A percentile compares a stretch with the other conserved stretches of the same genome.
Conservation (phyloP, 2,888 invertebrate genomes). For the Pheosia gnoma region DNA sequence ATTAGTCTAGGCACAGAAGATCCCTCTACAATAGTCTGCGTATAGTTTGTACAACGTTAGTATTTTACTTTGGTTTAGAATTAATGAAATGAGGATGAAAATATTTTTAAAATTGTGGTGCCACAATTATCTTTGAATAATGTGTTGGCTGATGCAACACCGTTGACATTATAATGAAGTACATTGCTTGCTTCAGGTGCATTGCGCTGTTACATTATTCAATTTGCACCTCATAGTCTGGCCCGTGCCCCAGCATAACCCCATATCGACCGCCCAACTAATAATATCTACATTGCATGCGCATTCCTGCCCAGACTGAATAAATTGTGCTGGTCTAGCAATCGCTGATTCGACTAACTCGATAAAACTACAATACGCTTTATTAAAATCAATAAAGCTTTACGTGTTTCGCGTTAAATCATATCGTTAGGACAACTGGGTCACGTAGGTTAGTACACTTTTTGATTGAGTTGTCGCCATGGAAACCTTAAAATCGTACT, state of each 20-base stretch:
- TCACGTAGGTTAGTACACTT: constrained; percentile 13
- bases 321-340: constrained; percentile 35
- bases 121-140: too few relatives aligned
- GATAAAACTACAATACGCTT: constrained; percentile 27
- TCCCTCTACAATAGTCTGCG: too few relatives aligned
- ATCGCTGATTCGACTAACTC: constrained; percentile 18
- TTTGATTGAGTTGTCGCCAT: constrained; percentile 18
- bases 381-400: constrained; percentile 30
- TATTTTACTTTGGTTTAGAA: too few relatives aligned
- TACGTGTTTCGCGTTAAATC: constrained; percentile 11
- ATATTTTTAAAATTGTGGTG: too few relatives aligned
- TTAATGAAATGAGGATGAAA: too few relatives aligned
- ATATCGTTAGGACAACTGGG: constrained; percentile 11
- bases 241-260: constrained; percentile 40
- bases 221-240: constrained; percentile 67
- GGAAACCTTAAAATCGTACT: constrained; percentile 9
- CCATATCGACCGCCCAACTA: constrained; percentile 51
- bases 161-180: neutral
- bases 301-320: constrained; percentile 41
- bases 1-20: neutral
- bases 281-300: constrained; percentile 55
- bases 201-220: constrained; percentile 51
- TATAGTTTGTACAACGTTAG: too few relatives aligned
- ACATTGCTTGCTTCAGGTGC: neutral
- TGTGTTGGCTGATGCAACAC: neutral